Conservation (phyloP, 2,113 vertebrate genomes). For the Nesogale talazaci region DNA sequence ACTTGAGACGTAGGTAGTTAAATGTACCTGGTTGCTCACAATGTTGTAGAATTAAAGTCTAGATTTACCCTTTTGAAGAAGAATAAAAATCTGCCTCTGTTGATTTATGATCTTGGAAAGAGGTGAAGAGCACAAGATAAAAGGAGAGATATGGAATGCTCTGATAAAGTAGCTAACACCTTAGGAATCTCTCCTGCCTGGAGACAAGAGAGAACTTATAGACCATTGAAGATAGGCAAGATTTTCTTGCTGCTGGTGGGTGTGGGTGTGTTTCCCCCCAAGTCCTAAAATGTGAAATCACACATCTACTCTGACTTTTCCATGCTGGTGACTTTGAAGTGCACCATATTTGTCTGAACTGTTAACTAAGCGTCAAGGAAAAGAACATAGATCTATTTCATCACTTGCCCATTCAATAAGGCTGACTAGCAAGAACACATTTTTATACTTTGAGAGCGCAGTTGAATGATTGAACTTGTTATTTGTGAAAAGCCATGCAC, state of each 20-base stretch:
- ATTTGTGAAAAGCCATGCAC: not conserved
- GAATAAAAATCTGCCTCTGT: slow-evolving; percentile 57
- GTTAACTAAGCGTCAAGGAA: slow-evolving; percentile 49
- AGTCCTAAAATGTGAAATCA: slow-evolving; percentile 57
- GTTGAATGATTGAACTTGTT: slow-evolving; percentile 18
- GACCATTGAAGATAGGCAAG: slow-evolving; percentile 59
- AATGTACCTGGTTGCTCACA: slow-evolving; percentile 30
- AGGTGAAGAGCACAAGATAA: slow-evolving; percentile 75
- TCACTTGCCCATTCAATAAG: slow-evolving; percentile 29
- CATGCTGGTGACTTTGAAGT: slow-evolving; percentile 58
- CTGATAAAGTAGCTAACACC: slow-evolving; percentile 67
- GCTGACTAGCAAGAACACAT: slow-evolving; percentile 37
- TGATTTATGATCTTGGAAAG: slow-evolving; percentile 75
- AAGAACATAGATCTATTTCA: not conserved
- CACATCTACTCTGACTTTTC: slow-evolving; percentile 59
- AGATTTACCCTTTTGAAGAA: slow-evolving; percentile 50
- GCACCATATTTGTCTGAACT: slow-evolving; percentile 38
- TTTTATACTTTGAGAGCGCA: not conserved
- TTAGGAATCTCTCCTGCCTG: slow-evolving; percentile 32
- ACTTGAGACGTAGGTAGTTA: slow-evolving; percentile 42
- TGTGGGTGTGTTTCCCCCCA: not conserved
- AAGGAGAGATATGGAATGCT: slow-evolving; percentile 58
- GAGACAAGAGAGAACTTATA: slow-evolving; percentile 66
- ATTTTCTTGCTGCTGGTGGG: not conserved
- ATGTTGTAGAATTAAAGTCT: slow-evolving; percentile 44